Percentiles rank a stretch among this genome's conserved stretches.
Evolutionary conservation across 2,113 vertebrate species (phyloP).

Genomic region (Nanorana parkeri): DNA sequence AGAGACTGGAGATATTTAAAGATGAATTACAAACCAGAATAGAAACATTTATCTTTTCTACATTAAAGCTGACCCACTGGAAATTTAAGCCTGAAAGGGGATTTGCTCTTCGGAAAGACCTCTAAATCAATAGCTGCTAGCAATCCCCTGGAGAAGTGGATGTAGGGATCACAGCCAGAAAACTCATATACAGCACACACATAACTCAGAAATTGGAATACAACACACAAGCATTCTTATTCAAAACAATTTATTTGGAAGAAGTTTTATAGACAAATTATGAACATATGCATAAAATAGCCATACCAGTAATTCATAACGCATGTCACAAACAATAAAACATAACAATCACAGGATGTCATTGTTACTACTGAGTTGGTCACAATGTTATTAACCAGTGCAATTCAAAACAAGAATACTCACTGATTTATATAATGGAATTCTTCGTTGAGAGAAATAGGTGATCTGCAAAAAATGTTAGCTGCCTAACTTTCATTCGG

Average conservation of each 20-base stretch:
- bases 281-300: background rate
- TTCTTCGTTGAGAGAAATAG: no score
- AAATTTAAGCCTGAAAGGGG: background rate
- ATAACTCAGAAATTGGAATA: background rate
- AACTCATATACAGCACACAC: slow-evolving; percentile 13
- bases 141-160: background rate
- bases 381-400: no score
- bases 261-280: background rate
- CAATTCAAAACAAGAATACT: no score
- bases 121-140: slow-evolving; percentile 20
- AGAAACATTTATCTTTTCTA: background rate
- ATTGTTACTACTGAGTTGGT: no score
- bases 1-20: background rate
- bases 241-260: slow-evolving; percentile 2
- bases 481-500: no score
- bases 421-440: no score
- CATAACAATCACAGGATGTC: no score
- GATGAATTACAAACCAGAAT: background rate
- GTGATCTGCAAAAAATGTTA: no score
- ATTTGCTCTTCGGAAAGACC: slow-evolving; percentile 11
- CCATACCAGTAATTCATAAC: background rate
- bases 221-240: background rate
- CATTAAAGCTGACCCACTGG: slow-evolving; percentile 5
- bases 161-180: slow-evolving; percentile 1
- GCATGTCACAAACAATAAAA: background rate